A percentile compares a stretch with the other conserved stretches of the same genome.
Evolutionary conservation across 1,140 invertebrate species (phyloP).

Genomic region (Papilio polytes): DNA sequence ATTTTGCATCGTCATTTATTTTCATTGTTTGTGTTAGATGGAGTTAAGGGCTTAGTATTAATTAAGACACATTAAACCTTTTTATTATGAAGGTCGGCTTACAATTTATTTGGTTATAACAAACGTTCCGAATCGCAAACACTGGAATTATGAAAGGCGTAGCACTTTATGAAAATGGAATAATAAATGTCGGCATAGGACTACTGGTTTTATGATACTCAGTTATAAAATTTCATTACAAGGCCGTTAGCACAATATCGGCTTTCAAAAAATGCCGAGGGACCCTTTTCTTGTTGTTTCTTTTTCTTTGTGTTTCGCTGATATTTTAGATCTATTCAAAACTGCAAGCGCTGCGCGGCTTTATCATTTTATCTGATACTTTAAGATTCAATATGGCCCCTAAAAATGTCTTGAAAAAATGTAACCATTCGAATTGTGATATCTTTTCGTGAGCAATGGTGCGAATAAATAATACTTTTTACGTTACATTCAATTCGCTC

Average conservation of each 20-base stretch:
- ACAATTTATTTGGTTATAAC: constrained; percentile 30
- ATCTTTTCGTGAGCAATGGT: constrained; percentile 20
- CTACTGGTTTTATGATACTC: constrained; percentile 8
- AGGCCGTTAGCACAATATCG: constrained; percentile 46
- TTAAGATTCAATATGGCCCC: constrained; percentile 41
- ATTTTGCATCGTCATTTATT: background rate
- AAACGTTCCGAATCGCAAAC: constrained; percentile 31
- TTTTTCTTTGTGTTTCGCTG: constrained; percentile 47
- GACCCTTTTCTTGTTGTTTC: constrained; percentile 43
- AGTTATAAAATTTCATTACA: constrained; percentile 39
- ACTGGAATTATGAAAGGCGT: constrained; percentile 31
- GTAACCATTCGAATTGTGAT: constrained; percentile 31
- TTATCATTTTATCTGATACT: constrained; percentile 52
- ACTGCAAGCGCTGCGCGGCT: constrained; percentile 49
- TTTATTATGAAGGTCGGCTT: constrained; percentile 12
- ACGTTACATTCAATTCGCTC: constrained; percentile 8
- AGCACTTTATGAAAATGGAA: constrained; percentile 40
- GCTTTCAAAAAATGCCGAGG: constrained; percentile 49
- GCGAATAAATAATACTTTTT: constrained; percentile 26
- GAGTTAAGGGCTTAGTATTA: background rate
- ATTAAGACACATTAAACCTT: constrained; percentile 11
- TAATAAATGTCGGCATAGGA: constrained; percentile 35
- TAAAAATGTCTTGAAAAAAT: constrained; percentile 28
- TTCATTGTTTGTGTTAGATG: background rate
- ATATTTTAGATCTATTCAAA: constrained; percentile 53